Conservation (phyloP, 2,888 invertebrate genomes). For the Cylloceria caligata region DNA sequence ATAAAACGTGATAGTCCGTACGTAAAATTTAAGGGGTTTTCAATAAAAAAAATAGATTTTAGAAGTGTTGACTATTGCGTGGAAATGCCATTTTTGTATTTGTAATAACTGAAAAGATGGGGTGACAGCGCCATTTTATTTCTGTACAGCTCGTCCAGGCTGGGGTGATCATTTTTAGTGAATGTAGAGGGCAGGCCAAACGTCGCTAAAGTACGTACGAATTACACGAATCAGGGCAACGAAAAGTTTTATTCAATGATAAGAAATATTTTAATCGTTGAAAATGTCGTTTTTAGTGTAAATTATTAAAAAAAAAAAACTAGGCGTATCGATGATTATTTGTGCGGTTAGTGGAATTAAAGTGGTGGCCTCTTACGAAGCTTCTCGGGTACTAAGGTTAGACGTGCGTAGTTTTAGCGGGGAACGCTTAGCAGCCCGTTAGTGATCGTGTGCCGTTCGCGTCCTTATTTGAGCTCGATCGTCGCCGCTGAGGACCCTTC, state of each 20-base stretch:
- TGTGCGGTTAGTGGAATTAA: slow-evolving; percentile 43
- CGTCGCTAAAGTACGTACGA: slow-evolving; percentile 39
- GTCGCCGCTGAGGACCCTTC: not conserved
- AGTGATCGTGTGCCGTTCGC: slow-evolving; percentile 2
- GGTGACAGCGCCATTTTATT: slow-evolving; percentile 55
- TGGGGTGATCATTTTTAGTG: slow-evolving; percentile 36
- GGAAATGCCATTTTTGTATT: not conserved
- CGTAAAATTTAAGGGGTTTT: slow-evolving; percentile 9
- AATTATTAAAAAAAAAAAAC: slow-evolving; percentile 20
- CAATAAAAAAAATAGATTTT: not conserved
- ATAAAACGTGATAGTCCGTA: slow-evolving; percentile 16
- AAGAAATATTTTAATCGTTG: slow-evolving; percentile 26
- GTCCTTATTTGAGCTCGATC: not conserved
- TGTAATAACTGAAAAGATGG: not conserved
- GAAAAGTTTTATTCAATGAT: slow-evolving; percentile 34
- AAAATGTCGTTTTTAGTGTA: not conserved
- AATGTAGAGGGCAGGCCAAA: slow-evolving; percentile 55
- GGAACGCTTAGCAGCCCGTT: slow-evolving; percentile 36
- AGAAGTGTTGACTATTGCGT: slow-evolving; percentile 12
- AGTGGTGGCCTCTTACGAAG: slow-evolving; percentile 80
- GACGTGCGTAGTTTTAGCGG: slow-evolving; percentile 72
- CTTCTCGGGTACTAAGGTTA: slow-evolving; percentile 77
- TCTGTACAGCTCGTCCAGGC: slow-evolving; percentile 9
- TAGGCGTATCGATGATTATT: slow-evolving; percentile 24
- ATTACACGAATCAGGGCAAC: slow-evolving; percentile 46